Conservation (phyloP, 2,113 vertebrate genomes). For the Hystrix brachyura region DNA sequence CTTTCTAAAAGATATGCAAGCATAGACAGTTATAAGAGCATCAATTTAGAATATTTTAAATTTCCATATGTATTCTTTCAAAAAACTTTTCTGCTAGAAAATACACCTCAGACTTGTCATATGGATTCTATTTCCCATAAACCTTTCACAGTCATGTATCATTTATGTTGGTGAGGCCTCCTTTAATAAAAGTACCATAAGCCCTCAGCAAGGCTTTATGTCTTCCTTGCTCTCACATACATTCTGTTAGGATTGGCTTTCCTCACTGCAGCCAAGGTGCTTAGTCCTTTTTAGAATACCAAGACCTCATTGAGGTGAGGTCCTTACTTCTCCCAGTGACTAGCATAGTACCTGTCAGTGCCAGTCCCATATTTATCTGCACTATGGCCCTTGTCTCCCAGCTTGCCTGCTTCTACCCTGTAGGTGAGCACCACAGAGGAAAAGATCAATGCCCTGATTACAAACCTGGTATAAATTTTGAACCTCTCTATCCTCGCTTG, state of each 20-base stretch:
- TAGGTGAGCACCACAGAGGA: background rate
- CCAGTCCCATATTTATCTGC: background rate
- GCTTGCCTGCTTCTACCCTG: background rate
- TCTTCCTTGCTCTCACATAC: background rate
- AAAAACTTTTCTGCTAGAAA: slow-evolving; percentile 39
- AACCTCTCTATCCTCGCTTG: background rate
- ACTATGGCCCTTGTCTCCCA: background rate
- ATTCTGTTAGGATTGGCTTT: background rate
- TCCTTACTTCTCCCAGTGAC: background rate
- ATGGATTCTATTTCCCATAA: background rate
- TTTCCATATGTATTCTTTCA: background rate
- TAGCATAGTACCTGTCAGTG: too few species aligned
- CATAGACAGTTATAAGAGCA: background rate
- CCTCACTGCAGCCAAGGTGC: background rate
- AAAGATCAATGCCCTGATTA: background rate
- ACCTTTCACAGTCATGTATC: background rate
- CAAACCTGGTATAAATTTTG: background rate
- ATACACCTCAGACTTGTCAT: background rate
- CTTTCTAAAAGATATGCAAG: background rate
- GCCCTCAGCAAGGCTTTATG: background rate
- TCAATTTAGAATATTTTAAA: background rate
- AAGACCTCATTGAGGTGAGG: background rate
- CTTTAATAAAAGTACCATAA: background rate
- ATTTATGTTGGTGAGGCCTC: background rate
- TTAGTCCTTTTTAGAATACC: background rate